phyloP scores from a whole-genome alignment of 2,888 invertebrate genomes.

The Dioctria linearis region DNA sequence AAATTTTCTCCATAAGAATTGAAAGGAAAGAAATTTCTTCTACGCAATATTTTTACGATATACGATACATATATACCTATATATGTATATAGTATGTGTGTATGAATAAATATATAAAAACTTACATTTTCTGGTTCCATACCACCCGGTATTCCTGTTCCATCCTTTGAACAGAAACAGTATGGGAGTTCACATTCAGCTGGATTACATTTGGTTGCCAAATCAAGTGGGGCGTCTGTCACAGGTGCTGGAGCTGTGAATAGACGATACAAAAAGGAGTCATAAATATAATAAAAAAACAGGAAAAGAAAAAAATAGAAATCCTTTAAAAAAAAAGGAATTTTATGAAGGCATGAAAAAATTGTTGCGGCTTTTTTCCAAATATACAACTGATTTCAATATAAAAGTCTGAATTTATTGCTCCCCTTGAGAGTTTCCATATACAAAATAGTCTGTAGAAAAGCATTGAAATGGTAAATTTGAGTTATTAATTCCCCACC shows the following conservation, averaged over 20 bases:
- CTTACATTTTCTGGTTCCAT: conserved; percentile 86
- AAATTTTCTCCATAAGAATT: conserved; percentile 38
- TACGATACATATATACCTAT: too few species aligned
- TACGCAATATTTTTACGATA: neutral
- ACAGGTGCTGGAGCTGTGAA: conserved; percentile 83
- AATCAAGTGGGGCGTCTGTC: conserved; percentile 85
- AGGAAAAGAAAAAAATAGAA: neutral
- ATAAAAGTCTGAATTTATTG: conserved; percentile 28
- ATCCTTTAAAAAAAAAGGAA: conserved; percentile 22
- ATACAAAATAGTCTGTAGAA: neutral
- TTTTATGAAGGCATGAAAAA: conserved; percentile 23
- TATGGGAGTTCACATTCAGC: conserved; percentile 86
- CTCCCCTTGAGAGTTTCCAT: neutral
- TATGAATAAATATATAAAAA: conserved; percentile 9
- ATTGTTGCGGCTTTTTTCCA: conserved; percentile 19
- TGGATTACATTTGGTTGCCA: conserved; percentile 85
- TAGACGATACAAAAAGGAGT: conserved; percentile 52
- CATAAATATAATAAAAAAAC: conserved; percentile 35
- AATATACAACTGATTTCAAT: conserved; percentile 15
- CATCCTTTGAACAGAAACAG: conserved; percentile 94
- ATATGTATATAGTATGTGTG: too few species aligned
- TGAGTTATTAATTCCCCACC: conserved; percentile 6
- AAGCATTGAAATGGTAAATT: neutral
- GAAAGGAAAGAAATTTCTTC: conserved; percentile 13
- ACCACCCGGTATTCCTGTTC: conserved; percentile 88